phyloP scores from a whole-genome alignment of 2,797 vertebrate species.

The Acrossocheilus wenchowensis region DNA sequence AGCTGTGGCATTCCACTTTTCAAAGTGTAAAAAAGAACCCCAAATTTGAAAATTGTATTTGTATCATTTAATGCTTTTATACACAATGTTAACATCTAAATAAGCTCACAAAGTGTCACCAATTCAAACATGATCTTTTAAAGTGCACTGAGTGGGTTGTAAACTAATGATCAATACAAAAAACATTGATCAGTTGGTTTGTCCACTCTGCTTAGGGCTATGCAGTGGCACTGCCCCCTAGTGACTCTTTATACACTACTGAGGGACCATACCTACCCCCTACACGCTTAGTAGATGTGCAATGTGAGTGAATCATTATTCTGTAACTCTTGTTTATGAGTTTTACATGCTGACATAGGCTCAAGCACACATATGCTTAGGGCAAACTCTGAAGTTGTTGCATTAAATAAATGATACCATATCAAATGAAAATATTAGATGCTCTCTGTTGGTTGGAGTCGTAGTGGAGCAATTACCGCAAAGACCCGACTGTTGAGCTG shows the following conservation, averaged over 20 bases:
- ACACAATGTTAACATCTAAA: neutral
- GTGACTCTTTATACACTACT: conserved; percentile 67
- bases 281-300: neutral
- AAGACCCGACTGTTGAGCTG: neutral
- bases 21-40: neutral
- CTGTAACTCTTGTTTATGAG: neutral
- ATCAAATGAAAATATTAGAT: neutral
- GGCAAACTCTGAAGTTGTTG: neutral
- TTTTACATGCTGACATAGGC: neutral
- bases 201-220: conserved; percentile 60
- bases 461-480: neutral
- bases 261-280: conserved; percentile 9
- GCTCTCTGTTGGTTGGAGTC: neutral
- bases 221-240: conserved; percentile 91
- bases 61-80: neutral
- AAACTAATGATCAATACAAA: neutral
- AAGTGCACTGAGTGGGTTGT: neutral
- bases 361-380: neutral
- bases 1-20: neutral
- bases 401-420: neutral
- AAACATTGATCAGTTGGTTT: neutral
- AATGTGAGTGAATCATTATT: neutral
- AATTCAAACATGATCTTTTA: neutral
- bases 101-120: neutral
- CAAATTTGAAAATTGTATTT: neutral